phyloP scores from a whole-genome alignment of 2,797 vertebrate genomes.

The Balearica regulorum region DNA sequence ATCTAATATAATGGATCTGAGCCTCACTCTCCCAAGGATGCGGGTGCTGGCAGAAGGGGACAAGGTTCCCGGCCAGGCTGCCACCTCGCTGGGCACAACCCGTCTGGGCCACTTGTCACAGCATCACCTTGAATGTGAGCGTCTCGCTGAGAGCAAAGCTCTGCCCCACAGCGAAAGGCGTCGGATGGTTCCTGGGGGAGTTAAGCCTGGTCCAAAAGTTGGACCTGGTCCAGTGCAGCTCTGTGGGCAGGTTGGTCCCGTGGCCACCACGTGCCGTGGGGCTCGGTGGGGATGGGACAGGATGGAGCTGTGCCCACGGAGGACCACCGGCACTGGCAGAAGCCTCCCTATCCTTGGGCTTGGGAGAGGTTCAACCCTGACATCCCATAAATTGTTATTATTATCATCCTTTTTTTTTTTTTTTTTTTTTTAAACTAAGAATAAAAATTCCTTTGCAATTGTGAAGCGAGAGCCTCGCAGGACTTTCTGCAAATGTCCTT shows the following conservation, averaged over 20 bases:
- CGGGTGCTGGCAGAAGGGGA: background rate
- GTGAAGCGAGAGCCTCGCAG: background rate
- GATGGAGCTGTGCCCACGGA: background rate
- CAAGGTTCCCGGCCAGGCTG: background rate
- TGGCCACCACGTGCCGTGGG: accelerated
- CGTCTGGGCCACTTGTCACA: background rate
- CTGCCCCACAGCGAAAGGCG: background rate
- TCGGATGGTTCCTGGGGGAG: accelerated
- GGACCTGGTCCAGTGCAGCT: background rate
- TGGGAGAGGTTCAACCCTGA: background rate
- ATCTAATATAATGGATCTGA: background rate
- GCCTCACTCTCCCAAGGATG: background rate
- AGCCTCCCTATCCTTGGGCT: background rate
- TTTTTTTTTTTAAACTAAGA: background rate
- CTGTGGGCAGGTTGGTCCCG: background rate
- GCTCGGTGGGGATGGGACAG: background rate
- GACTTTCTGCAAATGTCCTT: background rate
- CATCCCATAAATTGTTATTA: background rate
- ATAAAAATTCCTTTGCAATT: background rate
- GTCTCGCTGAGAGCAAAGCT: background rate
- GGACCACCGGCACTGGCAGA: background rate
- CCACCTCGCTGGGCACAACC: background rate
- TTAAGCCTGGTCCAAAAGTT: background rate
- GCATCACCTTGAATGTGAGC: background rate
- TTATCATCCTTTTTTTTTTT: background rate